Base-by-base conservation (phyloP, 2,113 vertebrate genomes). In the Eptesicus fuscus region DNA sequence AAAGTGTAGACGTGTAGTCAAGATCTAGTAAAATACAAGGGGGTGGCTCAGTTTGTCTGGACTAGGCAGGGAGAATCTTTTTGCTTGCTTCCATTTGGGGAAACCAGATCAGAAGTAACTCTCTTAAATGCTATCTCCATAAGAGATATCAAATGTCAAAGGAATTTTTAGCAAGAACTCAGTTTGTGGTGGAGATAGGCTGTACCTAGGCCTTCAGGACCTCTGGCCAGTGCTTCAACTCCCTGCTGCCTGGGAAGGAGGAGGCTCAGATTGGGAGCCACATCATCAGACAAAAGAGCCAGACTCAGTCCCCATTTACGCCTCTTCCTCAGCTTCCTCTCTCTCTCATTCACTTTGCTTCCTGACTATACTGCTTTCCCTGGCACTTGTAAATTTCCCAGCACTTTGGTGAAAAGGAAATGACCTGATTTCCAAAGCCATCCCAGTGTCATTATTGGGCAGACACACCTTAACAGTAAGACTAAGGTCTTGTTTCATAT, bases 341-440 rank as follows among this genome's bases (percentile, higher is more conserved):
- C 35, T 56, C 82, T 77, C n/a, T 78, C 28, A 8, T 93, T 90
- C 17, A 2, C 91, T 95, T 95, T 73, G 61, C 79, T 42, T 93
- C 83, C 74, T 85, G 44, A 40, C 23, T 70, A 1, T 32, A 12
- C 16, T 80, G 35, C 61, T 88, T 95, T 85, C 37, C 47, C 35
- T 74, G 65, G 53, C 53, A 42, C 69, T 56, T 89, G 25, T 17
- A 13, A 16, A 79, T 91, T 87, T 96, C 65, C 69, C 28, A 61
- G 40, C 40, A 67, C 10, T 69, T 53, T 40, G 63, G 61, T 42
- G 53, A 91, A 91, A 32, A 83, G 69, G 47, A 91, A 95, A 65
- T 71, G 25, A 89, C 22, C 74, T 56, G 44, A 86, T 93, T 95
- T 93, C 69, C 53, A 47, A 85, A 88, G 78, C 42, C 4, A 73